A percentile compares a stretch with the other conserved stretches of the same genome.
Evolutionary conservation across 2,797 vertebrate genomes (phyloP).

Genomic region (Lepus oiostolus): DNA sequence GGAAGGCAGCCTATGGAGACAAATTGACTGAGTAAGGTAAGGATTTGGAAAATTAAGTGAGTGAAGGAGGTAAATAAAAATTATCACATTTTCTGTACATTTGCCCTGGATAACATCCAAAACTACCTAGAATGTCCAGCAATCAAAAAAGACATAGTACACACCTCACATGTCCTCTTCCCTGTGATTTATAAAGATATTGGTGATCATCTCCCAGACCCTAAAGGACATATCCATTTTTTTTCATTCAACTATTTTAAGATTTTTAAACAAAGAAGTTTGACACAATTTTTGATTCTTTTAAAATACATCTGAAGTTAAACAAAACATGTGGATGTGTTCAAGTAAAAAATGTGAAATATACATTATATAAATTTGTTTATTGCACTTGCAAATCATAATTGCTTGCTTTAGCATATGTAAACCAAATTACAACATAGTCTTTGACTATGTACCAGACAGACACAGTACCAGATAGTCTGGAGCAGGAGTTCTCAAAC

Average conservation of each 20-base stretch:
- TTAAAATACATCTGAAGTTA: constrained; percentile 83
- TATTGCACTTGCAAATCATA: constrained; percentile 85
- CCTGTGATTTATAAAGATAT: constrained; percentile 25
- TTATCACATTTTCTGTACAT: not conserved
- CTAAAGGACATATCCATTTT: not conserved
- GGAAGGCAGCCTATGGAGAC: constrained; percentile 10
- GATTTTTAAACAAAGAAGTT: constrained; percentile 81
- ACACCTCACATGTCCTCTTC: not conserved
- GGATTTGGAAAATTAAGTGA: constrained; percentile 36
- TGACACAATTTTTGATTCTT: constrained; percentile 83
- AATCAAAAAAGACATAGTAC: not conserved
- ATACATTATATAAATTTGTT: constrained; percentile 78
- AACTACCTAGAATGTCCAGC: not conserved
- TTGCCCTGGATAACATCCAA: constrained; percentile 28
- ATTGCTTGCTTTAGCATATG: constrained; percentile 74
- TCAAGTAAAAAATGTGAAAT: constrained; percentile 84
- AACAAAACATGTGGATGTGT: constrained; percentile 80
- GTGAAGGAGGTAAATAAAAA: constrained; percentile 51
- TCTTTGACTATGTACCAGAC: constrained; percentile 10
- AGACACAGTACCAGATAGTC: not conserved
- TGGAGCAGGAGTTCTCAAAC: not conserved
- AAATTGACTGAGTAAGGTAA: constrained; percentile 46
- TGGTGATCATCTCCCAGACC: not conserved
- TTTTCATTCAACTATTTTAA: constrained; percentile 5
- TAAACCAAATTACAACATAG: constrained; percentile 75